Evolutionary conservation across 1,140 invertebrate species (phyloP), one percentile per base, ranked within the genome.

Genomic region (Heterodera carotae): DNA sequence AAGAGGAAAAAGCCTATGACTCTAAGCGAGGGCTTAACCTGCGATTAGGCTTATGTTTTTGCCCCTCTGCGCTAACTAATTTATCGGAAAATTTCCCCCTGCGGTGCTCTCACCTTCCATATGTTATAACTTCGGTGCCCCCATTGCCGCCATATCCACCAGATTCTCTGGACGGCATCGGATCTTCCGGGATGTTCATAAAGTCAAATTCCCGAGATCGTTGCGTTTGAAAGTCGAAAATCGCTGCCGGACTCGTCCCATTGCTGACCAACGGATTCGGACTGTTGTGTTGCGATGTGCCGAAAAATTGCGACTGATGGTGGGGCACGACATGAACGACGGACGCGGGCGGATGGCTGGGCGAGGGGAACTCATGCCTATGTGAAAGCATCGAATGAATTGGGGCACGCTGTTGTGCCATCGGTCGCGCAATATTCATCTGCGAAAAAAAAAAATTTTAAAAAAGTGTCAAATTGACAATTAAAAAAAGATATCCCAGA

Each of bases 161-260:
- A 15, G 48, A 56, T 22, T 56, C 48, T 12, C 4, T 56, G 48
- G 48, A 56, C 48, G 48, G 48, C 48, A 56, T 56, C 48, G 48
- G 48, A 22, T 56, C 48, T 56, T 56, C 48, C 48, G 48, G 48
- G 22, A 12, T 56, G 48, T 56, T 56, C 48, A 56, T 56, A 22
- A 56, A 22, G 22, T 56, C 48, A 4, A 56, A 56, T 4, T 56
- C 48, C 48, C 48, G 48, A 56, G 22, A 56, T 22, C 22, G 48
- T 56, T 56, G 48, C 12, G 48, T 56, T 56, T 56, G 48, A 22
- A 56, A 56, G 48, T 56, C 48, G 48, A 56, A 56, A 56, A 56
- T 56, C 15, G 48, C 48, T 22, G 48, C 12, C 12, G 48, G 48
- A 56, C 15, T 56, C 18, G 48, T n/a, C 48, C 48, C 48, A 18